Base-by-base conservation (phyloP, 2,797 vertebrate genomes). In the Tenualosa thibaudeaui region DNA sequence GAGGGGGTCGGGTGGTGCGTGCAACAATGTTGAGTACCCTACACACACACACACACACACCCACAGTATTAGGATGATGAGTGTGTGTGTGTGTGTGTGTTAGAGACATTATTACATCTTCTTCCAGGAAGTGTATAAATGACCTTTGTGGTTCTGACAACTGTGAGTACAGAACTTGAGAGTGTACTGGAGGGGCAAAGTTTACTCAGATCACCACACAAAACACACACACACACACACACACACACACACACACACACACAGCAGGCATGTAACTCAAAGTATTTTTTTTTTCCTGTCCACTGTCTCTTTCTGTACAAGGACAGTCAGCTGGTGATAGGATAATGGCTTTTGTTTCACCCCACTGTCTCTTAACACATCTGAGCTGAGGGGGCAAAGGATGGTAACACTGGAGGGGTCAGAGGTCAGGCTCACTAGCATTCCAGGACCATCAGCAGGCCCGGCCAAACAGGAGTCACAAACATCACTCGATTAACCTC, bases 91-190 rank as follows among this genome's bases (percentile, higher is more conserved):
- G 62, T 68, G 68, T 2, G 65, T 4, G 37, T 10, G 68, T 71
- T 40, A 53, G 24, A 87, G 88, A 86, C 88, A 85, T 86, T 89
- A 90, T 91, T 90, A 92, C 83, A 89, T 94, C 93, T 94, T 95
- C 94, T 95, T 96, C 94, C 81, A 88, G 94, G 92, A 96, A 96
- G 95, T 94, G 89, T 94, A 95, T 92, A 95, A 94, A 91, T 87
- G 91, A 96, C 94, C 94, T 95, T 95, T 88, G 92, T 91, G 90
- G 92, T 91, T 94, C 81, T 71, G 92, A 93, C 90, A 92, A 92
- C 91, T 93, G 91, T 88, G 90, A 87, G 81, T 84, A 82, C 87
- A 89, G 68, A 90, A 89, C 85, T 89, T 91, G 89, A 94, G 89
- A 94, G 88, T 90, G 86, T 88, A 86, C 89, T 92, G 93, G 53